phyloP scores from a whole-genome alignment of 23 tunicate genomes.

The Oikopleura albicans region DNA sequence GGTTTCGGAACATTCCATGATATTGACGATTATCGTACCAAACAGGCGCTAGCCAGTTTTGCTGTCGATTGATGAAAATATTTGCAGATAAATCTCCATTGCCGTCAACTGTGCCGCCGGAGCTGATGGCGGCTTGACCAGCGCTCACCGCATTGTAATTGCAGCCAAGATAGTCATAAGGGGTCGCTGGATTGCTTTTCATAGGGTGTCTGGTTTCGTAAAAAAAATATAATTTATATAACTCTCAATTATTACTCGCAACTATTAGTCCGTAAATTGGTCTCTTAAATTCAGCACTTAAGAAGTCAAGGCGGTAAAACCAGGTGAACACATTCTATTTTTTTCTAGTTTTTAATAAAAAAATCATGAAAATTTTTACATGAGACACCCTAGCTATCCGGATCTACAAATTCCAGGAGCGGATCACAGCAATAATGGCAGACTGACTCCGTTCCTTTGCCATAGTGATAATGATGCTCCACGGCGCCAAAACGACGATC shows the following conservation, averaged over 20 bases:
- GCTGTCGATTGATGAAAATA: background rate
- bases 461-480: background rate
- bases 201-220: no score
- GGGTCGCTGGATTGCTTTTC: no score
- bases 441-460: constrained; percentile 8
- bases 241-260: no score
- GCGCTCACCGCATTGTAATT: background rate
- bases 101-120: background rate
- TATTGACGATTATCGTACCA: background rate
- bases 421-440: constrained; percentile 15
- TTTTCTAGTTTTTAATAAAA: no score
- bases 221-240: no score
- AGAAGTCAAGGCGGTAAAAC: no score
- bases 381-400: background rate
- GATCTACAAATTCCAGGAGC: background rate
- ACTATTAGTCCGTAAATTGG: no score
- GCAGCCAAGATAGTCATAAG: no score
- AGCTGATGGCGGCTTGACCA: background rate
- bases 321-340: no score
- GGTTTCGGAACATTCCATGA: constrained; percentile 7
- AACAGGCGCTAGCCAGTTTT: background rate
- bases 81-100: background rate
- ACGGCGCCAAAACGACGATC: background rate
- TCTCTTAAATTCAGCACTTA: no score
- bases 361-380: no score